A percentile compares a stretch with the other conserved stretches of the same genome.
Conservation (phyloP, 2,797 vertebrate species). For the Acipenser transmontanus region DNA sequence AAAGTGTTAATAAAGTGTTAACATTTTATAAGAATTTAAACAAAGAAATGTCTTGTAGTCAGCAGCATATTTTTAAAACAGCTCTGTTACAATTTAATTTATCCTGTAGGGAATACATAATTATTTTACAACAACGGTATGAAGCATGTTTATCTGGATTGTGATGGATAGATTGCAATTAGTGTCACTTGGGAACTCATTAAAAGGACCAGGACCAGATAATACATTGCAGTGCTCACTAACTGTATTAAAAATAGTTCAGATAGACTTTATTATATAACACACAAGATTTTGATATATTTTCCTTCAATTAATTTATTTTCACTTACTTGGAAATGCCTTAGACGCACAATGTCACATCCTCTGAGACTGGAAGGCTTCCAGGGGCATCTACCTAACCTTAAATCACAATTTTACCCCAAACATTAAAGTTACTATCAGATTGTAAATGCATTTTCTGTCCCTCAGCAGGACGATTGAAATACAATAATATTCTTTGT, state of each 20-base stretch:
- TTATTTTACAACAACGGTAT: conserved; percentile 1
- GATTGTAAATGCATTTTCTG: too few relatives aligned
- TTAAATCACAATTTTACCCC: too few relatives aligned
- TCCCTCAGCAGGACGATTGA: too few relatives aligned
- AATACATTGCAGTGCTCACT: neutral
- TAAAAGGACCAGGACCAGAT: conserved; percentile 28
- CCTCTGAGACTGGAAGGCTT: too few relatives aligned
- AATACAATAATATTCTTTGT: too few relatives aligned
- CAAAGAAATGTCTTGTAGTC: neutral
- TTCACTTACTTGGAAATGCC: too few relatives aligned
- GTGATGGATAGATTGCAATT: conserved; percentile 30
- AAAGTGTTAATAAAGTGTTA: too few relatives aligned
- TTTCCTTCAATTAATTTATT: too few relatives aligned
- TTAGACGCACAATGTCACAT: too few relatives aligned
- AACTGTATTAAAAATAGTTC: conserved; percentile 4
- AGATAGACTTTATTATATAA: neutral
- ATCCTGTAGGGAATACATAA: conserved; percentile 1
- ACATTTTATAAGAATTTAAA: neutral
- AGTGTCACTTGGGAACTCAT: conserved; percentile 45
- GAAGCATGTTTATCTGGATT: conserved; percentile 24
- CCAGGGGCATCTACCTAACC: too few relatives aligned
- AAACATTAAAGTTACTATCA: too few relatives aligned
- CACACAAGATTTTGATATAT: neutral
- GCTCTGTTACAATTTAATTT: conserved; percentile 2
- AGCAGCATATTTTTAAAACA: neutral